Base-by-base conservation (phyloP, 2,888 invertebrate genomes). In the Synergus laeviventris region DNA sequence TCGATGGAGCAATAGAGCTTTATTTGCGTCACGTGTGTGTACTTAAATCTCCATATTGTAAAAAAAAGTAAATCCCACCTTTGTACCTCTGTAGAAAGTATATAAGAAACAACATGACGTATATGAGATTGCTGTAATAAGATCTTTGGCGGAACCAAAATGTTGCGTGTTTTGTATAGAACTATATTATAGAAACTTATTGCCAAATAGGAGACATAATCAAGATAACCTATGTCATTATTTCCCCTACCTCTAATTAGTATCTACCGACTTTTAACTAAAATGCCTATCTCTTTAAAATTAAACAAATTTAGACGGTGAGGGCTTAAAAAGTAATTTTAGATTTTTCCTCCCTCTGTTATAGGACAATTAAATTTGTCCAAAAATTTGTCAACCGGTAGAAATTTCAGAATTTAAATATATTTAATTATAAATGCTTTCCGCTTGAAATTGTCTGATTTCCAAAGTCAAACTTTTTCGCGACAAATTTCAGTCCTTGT, bases 81-180 rank as follows among this genome's bases (percentile, higher is more conserved):
- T 88, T 87, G 84, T 86, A 88, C 85, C 84, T 88, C 83, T 85
- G 81, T 89, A 88, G 85, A 85, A 84, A 83, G 79, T 86, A 79
- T 81, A 85, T 84, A 24, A 66, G 64, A 79, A 74, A 82, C 76
- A 83, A 73, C 75, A 82, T 83, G 82, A 83, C 82, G 83, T 80
- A 80, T 83, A 85, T 78, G 49, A 70, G 84, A 87, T 85, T 83
- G 85, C 86, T 86, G 84, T 84, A 79, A 76, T 76, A 70, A 76
- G 80, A 84, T 82, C 81, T 86, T 85, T 82, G 81, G 83, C 84
- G 84, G 87, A 89, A 89, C 86, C 87, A 87, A 87, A 86, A 85
- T 87, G 84, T 87, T 87, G 86, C 86, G 86, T 88, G 86, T 90
- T 90, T 84, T 88, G 86, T 89, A 89, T 89, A 89, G 87, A 86